Evolutionary conservation across 2,797 vertebrate species (phyloP).

Genomic region (Acrossocheilus fasciatus): DNA sequence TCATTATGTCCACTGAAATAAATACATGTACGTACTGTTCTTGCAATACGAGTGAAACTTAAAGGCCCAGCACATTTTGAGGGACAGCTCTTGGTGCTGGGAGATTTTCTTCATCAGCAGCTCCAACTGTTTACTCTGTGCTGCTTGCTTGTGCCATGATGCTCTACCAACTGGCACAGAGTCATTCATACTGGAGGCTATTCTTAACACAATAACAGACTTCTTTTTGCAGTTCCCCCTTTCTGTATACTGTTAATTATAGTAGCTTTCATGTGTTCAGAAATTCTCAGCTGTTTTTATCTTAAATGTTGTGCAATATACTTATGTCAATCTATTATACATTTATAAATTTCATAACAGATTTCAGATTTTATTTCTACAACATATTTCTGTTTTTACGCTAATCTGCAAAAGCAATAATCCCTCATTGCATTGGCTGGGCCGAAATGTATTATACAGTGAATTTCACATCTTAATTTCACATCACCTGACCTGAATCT

Average conservation of each 20-base stretch:
- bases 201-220: not conserved
- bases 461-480: not conserved
- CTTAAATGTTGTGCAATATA: not conserved
- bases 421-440: not conserved
- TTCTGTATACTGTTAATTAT: not conserved
- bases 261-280: not conserved
- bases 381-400: not conserved
- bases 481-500: not conserved
- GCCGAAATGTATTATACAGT: not conserved
- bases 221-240: not conserved
- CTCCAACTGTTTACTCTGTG: slow-evolving; percentile 7
- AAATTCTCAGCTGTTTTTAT: not conserved
- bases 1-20: slow-evolving; percentile 1
- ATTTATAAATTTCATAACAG: not conserved
- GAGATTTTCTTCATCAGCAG: not conserved
- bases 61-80: not conserved
- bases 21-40: not conserved
- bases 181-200: slow-evolving; percentile 13
- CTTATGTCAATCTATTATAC: not conserved
- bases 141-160: not conserved
- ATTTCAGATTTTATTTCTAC: not conserved
- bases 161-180: not conserved
- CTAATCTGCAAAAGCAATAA: not conserved
- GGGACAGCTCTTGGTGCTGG: not conserved
- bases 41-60: slow-evolving; percentile 11